Evolutionary conservation across 2,113 vertebrate genomes (phyloP).

Genomic region (Sebastes schlegelii): DNA sequence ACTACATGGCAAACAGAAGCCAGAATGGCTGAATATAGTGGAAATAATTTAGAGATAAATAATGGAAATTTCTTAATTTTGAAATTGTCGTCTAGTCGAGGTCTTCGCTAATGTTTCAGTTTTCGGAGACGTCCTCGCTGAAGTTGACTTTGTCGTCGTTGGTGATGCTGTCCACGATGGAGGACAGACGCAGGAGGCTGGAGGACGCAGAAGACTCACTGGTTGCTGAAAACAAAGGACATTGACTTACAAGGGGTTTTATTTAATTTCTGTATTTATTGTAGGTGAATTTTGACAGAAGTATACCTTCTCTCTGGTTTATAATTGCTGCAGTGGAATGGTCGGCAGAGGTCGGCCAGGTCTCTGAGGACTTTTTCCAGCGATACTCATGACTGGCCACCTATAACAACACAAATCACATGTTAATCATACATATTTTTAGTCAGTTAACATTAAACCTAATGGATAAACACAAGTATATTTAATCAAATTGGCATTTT

Average conservation of each 20-base stretch:
- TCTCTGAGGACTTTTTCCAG: constrained; percentile 87
- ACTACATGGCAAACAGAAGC: constrained; percentile 43
- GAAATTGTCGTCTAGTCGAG: background rate
- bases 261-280: background rate
- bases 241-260: background rate
- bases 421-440: background rate
- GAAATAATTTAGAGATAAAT: constrained; percentile 61
- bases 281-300: background rate
- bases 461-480: background rate
- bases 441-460: background rate
- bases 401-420: constrained; percentile 73
- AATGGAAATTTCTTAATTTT: constrained; percentile 57
- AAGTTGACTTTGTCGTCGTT: constrained; percentile 85
- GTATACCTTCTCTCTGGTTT: constrained; percentile 89
- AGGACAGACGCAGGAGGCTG: constrained; percentile 95
- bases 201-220: constrained; percentile 89
- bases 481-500: background rate
- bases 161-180: constrained; percentile 98
- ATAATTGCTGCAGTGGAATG: constrained; percentile 88
- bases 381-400: constrained; percentile 85
- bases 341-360: constrained; percentile 89
- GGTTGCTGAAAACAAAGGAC: constrained; percentile 68
- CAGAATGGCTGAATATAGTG: constrained; percentile 32
- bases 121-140: constrained; percentile 64
- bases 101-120: constrained; percentile 37